These are phyloP conservation scores for Myiozetetes cayanensis DNA, from an alignment of 2,113 vertebrate species.

Conservation along the genomic window DNA sequence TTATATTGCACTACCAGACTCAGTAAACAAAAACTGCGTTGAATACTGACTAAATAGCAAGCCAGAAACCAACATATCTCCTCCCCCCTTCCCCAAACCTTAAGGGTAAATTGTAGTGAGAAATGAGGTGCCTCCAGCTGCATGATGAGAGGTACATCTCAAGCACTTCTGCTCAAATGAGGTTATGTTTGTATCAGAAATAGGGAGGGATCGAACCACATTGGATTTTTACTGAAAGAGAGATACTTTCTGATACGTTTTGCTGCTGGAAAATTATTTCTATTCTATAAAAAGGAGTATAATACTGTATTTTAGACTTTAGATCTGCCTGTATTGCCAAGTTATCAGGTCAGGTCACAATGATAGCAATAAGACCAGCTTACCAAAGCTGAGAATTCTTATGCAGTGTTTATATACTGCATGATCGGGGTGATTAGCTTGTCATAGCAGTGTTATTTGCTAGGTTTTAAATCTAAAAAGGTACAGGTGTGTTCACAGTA, in stretches of 20 bases:
- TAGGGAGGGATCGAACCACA: background rate
- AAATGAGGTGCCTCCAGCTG: background rate
- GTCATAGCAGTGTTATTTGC: background rate
- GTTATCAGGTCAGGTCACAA: background rate
- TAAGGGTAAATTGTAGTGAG: background rate
- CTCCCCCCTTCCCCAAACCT: background rate
- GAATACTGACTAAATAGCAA: background rate
- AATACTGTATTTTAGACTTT: background rate
- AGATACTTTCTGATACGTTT: background rate
- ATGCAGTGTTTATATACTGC: background rate
- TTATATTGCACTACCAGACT: background rate
- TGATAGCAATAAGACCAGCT: background rate
- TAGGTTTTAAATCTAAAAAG: background rate
- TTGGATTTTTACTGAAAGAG: background rate
- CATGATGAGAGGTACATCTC: rapidly evolving
- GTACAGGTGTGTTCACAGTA: background rate
- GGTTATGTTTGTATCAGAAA: rapidly evolving
- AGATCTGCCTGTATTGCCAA: background rate
- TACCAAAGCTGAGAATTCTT: background rate
- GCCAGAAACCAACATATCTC: background rate
- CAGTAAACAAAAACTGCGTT: background rate
- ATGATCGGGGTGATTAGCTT: background rate
- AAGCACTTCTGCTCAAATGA: background rate
- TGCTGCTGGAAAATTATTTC: background rate
- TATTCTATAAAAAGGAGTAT: background rate